Percentiles rank a stretch among this genome's conserved stretches.
These are phyloP conservation scores for Hyperoplus lanceolatus DNA, from an alignment of 2,797 vertebrate species.

Conservation along the genomic window DNA sequence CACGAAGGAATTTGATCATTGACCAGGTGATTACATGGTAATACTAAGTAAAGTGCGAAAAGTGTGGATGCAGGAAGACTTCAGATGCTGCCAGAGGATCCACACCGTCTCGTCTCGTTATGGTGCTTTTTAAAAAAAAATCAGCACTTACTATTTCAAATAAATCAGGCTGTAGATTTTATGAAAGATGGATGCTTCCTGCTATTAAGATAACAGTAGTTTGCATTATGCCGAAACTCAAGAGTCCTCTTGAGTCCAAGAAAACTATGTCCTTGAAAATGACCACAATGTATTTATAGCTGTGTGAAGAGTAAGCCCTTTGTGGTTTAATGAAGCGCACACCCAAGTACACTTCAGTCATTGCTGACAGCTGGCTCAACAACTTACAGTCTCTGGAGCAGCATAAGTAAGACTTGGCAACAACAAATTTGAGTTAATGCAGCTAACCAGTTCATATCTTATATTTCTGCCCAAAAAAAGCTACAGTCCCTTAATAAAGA, in stretches of 20 bases:
- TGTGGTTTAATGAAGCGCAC: slow-evolving; percentile 46
- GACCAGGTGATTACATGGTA: no score
- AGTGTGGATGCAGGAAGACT: no score
- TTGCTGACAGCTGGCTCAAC: slow-evolving; percentile 43
- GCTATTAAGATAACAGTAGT: slow-evolving; percentile 33
- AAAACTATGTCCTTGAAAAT: slow-evolving; percentile 50
- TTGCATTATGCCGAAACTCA: slow-evolving; percentile 44
- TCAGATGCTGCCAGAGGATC: no score
- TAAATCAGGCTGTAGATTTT: slow-evolving; percentile 39
- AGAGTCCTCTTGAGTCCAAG: slow-evolving; percentile 17
- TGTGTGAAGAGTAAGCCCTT: slow-evolving; percentile 37
- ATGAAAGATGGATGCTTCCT: slow-evolving; percentile 39
- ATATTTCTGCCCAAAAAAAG: background rate
- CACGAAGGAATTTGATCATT: no score
- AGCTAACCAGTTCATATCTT: background rate
- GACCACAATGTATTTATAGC: slow-evolving; percentile 40
- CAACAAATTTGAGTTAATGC: slow-evolving; percentile 17
- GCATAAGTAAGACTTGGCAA: slow-evolving; percentile 27
- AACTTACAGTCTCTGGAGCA: slow-evolving; percentile 15
- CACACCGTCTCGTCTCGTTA: background rate
- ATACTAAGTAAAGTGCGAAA: no score
- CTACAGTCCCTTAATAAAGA: background rate
- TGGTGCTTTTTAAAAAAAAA: slow-evolving; percentile 32
- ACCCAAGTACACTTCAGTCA: slow-evolving; percentile 43
- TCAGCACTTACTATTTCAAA: slow-evolving; percentile 37